Evolutionary conservation across 2,888 invertebrate genomes (phyloP).

Genomic region (Rapana venosa): DNA sequence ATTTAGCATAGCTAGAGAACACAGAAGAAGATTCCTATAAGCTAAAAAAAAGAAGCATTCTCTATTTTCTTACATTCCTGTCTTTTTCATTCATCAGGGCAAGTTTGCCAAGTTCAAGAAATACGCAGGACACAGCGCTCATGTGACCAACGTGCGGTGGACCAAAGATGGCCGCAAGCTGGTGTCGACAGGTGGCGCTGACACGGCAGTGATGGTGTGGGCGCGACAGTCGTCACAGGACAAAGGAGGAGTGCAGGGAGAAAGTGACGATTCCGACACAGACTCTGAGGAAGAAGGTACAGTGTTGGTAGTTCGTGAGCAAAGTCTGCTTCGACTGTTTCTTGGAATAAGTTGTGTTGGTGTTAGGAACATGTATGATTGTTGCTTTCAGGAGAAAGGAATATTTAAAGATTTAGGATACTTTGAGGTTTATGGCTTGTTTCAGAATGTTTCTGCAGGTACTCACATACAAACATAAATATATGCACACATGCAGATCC

Average conservation of each 20-base stretch:
- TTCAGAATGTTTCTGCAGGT: no score
- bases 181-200: conserved; percentile 78
- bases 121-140: conserved; percentile 78
- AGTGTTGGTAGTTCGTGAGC: no score
- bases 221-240: conserved; percentile 57
- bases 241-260: conserved; percentile 60
- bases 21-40: no score
- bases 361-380: no score
- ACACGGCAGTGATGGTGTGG: conserved; percentile 79
- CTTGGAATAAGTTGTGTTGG: no score
- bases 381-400: no score
- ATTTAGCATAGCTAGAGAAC: no score
- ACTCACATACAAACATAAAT: neutral
- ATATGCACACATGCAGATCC: neutral
- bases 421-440: no score
- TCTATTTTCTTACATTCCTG: neutral
- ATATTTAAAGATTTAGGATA: no score
- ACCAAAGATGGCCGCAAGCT: conserved; percentile 72
- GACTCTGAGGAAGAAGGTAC: conserved; percentile 76
- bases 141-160: conserved; percentile 79
- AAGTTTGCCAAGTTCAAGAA: conserved; percentile 78
- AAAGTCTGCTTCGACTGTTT: no score
- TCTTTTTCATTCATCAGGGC: conserved; percentile 65
- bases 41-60: neutral
- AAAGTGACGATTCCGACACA: conserved; percentile 78